Evolutionary conservation across 1,140 invertebrate species (phyloP).

Genomic region (Trigoniulus corallinus): DNA sequence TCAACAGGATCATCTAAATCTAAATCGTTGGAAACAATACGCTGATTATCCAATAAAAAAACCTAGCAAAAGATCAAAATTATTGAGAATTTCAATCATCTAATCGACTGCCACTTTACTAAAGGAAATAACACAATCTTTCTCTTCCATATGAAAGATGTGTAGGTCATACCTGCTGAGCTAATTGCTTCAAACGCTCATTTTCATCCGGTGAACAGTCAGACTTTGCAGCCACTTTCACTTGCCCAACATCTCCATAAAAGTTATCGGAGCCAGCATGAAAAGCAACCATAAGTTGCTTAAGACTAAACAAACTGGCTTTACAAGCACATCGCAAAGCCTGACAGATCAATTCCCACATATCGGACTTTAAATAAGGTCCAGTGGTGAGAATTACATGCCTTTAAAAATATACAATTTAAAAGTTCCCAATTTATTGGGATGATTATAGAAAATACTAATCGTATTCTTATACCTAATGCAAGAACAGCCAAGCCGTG

Average conservation of each 20-base stretch:
- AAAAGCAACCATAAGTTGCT: conserved; percentile 71
- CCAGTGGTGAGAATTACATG: conserved; percentile 69
- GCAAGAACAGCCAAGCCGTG: conserved; percentile 78
- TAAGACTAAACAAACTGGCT: conserved; percentile 61
- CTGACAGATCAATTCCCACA: conserved; percentile 68
- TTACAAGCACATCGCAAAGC: conserved; percentile 62
- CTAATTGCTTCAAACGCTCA: conserved; percentile 61
- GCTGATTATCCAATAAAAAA: conserved; percentile 45
- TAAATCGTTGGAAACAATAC: conserved; percentile 18
- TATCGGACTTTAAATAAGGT: conserved; percentile 52
- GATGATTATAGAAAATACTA: neutral
- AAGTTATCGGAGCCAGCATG: conserved; percentile 77
- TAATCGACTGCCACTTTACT: too few relatives aligned
- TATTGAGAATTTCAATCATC: too few relatives aligned
- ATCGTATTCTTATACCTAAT: conserved; percentile 42
- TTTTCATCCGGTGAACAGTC: conserved; percentile 66
- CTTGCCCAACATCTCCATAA: conserved; percentile 77
- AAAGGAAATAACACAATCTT: too few relatives aligned
- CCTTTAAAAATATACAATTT: conserved; percentile 25
- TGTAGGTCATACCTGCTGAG: conserved; percentile 66
- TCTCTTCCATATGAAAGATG: too few relatives aligned
- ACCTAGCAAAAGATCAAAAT: too few relatives aligned
- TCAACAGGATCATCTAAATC: conserved; percentile 18
- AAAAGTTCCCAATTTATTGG: neutral
- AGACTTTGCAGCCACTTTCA: conserved; percentile 75